These are phyloP conservation scores for Polypterus senegalus DNA, from an alignment of 2,113 vertebrate genomes.

Conservation along the genomic window DNA sequence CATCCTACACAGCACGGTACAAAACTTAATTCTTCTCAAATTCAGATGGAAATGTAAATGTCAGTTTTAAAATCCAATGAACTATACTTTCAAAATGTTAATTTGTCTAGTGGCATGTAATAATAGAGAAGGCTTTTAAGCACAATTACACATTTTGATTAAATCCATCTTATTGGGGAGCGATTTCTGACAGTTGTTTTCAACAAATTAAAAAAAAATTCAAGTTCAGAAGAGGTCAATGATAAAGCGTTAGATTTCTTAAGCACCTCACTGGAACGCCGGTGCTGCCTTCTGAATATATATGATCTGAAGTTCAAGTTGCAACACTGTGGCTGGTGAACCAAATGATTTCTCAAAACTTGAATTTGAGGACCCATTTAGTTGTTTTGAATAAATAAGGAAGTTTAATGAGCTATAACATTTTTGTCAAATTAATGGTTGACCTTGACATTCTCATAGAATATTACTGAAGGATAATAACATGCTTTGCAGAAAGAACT, in stretches of 20 bases:
- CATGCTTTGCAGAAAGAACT: slow-evolving; percentile 37
- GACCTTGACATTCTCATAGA: slow-evolving; percentile 55
- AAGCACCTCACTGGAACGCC: too few relatives aligned
- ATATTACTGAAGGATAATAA: slow-evolving; percentile 25
- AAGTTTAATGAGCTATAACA: slow-evolving; percentile 41
- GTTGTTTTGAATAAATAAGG: slow-evolving; percentile 39
- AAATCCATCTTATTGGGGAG: too few relatives aligned
- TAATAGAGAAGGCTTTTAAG: slow-evolving; percentile 17
- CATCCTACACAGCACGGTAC: too few relatives aligned
- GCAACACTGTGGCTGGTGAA: too few relatives aligned
- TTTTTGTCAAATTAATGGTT: slow-evolving; percentile 29
- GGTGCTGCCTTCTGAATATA: too few relatives aligned
- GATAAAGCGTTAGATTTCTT: too few relatives aligned
- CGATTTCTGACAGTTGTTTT: too few relatives aligned
- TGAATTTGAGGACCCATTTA: slow-evolving; percentile 24
- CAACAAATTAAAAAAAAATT: too few relatives aligned
- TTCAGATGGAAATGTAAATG: background rate
- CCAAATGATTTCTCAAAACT: too few relatives aligned
- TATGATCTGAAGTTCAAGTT: too few relatives aligned
- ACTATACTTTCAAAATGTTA: background rate
- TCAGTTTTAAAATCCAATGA: slow-evolving; percentile 2
- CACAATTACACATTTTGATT: too few relatives aligned
- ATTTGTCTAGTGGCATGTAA: slow-evolving; percentile 12
- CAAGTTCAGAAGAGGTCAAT: too few relatives aligned
- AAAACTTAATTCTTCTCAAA: background rate